These are phyloP conservation scores for Danaus chrysippus DNA, from an alignment of 2,888 invertebrate genomes.

Conservation along the genomic window DNA sequence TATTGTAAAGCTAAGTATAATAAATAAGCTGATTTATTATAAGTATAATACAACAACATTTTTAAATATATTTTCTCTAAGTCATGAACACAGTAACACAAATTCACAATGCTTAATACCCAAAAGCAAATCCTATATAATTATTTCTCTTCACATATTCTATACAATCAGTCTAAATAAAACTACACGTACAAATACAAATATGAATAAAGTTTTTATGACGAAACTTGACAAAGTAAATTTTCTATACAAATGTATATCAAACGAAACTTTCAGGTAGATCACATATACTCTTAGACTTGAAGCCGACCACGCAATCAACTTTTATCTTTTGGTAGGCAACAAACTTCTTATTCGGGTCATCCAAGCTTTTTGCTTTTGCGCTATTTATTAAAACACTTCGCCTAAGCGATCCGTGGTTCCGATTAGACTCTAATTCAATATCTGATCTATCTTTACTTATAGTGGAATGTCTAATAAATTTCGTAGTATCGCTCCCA, in stretches of 20 bases:
- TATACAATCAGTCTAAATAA: constrained; percentile 8
- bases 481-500: constrained; percentile 44
- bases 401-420: constrained; percentile 67
- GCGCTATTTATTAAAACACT: constrained; percentile 73
- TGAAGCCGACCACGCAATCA: constrained; percentile 66
- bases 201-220: constrained; percentile 24
- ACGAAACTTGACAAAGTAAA: constrained; percentile 34
- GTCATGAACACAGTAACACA: constrained; percentile 3
- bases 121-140: too few species aligned
- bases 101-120: not conserved
- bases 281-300: constrained; percentile 62
- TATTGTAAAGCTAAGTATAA: not conserved
- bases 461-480: constrained; percentile 62
- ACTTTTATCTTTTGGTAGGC: constrained; percentile 64
- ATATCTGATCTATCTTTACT: constrained; percentile 51
- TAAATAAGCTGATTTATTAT: not conserved
- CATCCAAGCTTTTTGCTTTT: constrained; percentile 66
- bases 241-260: constrained; percentile 35
- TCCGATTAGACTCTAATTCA: constrained; percentile 50
- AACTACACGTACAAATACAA: constrained; percentile 13
- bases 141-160: not conserved
- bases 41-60: not conserved
- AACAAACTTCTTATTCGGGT: constrained; percentile 51
- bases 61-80: not conserved
- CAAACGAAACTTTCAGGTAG: constrained; percentile 72